Conservation (phyloP, 2,113 vertebrate species). For the Danionella cerebrum region DNA sequence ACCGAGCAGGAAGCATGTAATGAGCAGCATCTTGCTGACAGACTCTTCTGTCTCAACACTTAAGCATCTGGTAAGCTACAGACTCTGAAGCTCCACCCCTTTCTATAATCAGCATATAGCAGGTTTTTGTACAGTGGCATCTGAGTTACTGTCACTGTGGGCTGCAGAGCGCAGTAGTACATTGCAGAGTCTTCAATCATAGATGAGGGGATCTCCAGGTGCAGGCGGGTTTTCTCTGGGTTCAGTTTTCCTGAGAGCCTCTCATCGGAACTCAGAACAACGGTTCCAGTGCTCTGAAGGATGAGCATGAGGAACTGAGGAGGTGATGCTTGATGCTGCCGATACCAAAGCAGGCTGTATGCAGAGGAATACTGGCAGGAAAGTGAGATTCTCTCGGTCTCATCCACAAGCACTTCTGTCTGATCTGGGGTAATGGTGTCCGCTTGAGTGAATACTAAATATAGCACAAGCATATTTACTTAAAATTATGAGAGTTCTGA, state of each 20-base stretch:
- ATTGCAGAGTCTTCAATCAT: not conserved
- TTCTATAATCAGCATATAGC: not conserved
- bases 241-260: not conserved
- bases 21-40: not conserved
- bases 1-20: not conserved
- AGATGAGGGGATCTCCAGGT: not conserved
- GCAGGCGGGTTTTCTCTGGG: not conserved
- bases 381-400: not conserved
- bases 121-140: constrained; percentile 9
- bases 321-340: not conserved
- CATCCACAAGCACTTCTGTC: not conserved
- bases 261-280: not conserved
- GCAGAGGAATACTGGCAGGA: not conserved
- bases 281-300: not conserved
- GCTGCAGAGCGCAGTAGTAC: constrained; percentile 19
- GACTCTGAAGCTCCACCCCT: not conserved
- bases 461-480: no score
- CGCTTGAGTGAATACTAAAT: not conserved
- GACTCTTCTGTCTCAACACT: not conserved
- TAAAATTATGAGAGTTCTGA: no score
- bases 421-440: not conserved
- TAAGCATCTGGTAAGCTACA: not conserved
- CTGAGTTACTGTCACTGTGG: constrained; percentile 21
- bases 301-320: constrained; percentile 6
- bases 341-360: constrained; percentile 16